A percentile compares a stretch with the other conserved stretches of the same genome.
phyloP scores from a whole-genome alignment of 2,113 vertebrate species.

The Myxocyprinus asiaticus region DNA sequence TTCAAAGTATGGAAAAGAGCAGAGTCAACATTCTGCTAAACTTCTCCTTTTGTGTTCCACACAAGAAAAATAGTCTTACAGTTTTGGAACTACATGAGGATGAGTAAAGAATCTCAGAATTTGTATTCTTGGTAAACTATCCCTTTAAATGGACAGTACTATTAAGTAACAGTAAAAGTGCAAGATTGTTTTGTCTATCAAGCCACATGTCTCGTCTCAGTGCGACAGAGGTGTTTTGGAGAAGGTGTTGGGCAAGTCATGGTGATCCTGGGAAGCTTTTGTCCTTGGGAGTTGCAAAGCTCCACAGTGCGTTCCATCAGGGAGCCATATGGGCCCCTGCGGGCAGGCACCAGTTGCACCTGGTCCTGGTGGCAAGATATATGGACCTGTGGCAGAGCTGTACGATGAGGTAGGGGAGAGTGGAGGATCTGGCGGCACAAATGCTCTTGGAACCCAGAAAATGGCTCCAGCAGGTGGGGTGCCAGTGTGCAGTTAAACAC shows the following conservation, averaged over 20 bases:
- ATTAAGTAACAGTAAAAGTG: too few relatives aligned
- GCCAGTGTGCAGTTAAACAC: constrained; percentile 43
- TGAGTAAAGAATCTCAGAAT: too few relatives aligned
- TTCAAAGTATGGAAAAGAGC: too few relatives aligned
- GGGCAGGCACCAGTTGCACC: neutral
- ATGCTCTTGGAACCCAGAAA: constrained; percentile 51
- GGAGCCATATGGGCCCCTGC: neutral
- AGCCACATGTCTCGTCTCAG: constrained; percentile 29
- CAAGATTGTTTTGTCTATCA: constrained; percentile 1
- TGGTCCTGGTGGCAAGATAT: neutral
- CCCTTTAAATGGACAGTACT: too few relatives aligned
- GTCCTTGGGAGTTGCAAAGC: constrained; percentile 43
- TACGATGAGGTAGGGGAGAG: constrained; percentile 37
- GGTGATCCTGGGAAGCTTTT: constrained; percentile 53
- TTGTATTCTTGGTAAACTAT: too few relatives aligned
- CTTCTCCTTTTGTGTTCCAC: too few relatives aligned
- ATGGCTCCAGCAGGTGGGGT: constrained; percentile 46
- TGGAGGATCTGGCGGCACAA: constrained; percentile 48
- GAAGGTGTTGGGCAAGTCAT: constrained; percentile 59
- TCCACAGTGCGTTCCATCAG: constrained; percentile 45
- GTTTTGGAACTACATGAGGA: too few relatives aligned
- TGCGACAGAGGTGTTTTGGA: constrained; percentile 33
- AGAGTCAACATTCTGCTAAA: too few relatives aligned
- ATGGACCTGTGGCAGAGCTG: constrained; percentile 12
- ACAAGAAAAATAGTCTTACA: too few relatives aligned